phyloP scores from a whole-genome alignment of 2,888 invertebrate genomes.

The Gari tellinella region DNA sequence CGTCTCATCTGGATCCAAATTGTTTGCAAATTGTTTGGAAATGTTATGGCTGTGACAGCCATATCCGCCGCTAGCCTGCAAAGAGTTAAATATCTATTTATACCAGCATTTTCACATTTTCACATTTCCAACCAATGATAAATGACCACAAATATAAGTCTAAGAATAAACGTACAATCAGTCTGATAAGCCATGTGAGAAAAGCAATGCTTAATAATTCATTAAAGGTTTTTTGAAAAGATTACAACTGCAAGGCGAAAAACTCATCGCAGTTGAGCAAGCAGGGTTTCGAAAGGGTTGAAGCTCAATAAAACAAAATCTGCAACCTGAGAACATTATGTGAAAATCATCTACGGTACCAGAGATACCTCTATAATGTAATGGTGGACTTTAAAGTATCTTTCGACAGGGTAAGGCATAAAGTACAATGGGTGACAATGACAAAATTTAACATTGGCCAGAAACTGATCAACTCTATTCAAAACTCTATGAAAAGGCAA shows the following conservation, averaged over 20 bases:
- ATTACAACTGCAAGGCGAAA: background rate
- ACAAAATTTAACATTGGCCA: constrained; percentile 26
- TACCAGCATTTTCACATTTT: too few relatives aligned
- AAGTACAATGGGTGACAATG: constrained; percentile 24
- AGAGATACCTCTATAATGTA: background rate
- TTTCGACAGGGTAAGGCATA: constrained; percentile 35
- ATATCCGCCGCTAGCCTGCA: too few relatives aligned
- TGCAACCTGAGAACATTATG: constrained; percentile 20
- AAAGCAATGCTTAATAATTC: too few relatives aligned
- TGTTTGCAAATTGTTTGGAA: too few relatives aligned
- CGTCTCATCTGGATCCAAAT: too few relatives aligned
- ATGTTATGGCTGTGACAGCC: too few relatives aligned
- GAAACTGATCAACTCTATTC: constrained; percentile 22
- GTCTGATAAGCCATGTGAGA: too few relatives aligned
- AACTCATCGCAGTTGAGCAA: constrained; percentile 38
- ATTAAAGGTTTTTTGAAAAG: too few relatives aligned
- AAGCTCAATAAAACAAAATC: constrained; percentile 29
- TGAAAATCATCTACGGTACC: background rate
- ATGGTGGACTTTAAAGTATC: constrained; percentile 33
- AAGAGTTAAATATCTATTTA: too few relatives aligned
- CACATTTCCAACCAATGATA: too few relatives aligned
- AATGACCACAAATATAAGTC: too few relatives aligned
- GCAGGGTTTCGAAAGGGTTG: constrained; percentile 28
- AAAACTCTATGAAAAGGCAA: constrained; percentile 34
- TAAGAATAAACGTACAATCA: too few relatives aligned